Conservation (phyloP, 2,113 vertebrate species). For the Gallinago undulata region DNA sequence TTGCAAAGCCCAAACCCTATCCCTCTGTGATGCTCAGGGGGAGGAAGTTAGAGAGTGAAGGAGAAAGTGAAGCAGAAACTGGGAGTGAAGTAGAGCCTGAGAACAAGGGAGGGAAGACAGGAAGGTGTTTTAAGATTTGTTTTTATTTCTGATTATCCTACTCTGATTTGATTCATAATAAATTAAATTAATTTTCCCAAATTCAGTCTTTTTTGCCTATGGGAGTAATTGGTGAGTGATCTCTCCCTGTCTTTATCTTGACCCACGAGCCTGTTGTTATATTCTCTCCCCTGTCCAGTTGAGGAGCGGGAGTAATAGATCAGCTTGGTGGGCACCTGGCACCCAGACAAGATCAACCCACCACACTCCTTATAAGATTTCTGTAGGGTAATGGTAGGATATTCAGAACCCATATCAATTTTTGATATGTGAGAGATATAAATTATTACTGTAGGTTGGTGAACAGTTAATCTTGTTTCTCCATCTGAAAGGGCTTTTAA, state of each 20-base stretch:
- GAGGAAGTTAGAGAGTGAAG: too few relatives aligned
- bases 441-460: not conserved
- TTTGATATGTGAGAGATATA: not conserved
- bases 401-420: not conserved
- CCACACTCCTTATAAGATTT: not conserved
- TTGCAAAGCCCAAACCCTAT: accelerated
- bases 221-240: not conserved
- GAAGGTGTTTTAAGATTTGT: not conserved
- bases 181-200: not conserved
- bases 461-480: not conserved
- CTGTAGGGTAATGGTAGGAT: not conserved
- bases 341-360: not conserved
- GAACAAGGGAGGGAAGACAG: not conserved
- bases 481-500: not conserved
- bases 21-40: accelerated
- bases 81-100: not conserved
- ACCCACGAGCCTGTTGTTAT: accelerated
- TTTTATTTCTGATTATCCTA: not conserved
- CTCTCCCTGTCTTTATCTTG: not conserved
- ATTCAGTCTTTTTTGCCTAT: accelerated
- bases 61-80: not conserved
- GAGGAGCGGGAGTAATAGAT: not conserved
- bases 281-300: not conserved
- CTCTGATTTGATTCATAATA: not conserved
- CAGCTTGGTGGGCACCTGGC: not conserved